Evolutionary conservation across 2,888 invertebrate species (phyloP), one percentile per base, ranked within the genome.

Genomic region (Drosophila anomalipes): DNA sequence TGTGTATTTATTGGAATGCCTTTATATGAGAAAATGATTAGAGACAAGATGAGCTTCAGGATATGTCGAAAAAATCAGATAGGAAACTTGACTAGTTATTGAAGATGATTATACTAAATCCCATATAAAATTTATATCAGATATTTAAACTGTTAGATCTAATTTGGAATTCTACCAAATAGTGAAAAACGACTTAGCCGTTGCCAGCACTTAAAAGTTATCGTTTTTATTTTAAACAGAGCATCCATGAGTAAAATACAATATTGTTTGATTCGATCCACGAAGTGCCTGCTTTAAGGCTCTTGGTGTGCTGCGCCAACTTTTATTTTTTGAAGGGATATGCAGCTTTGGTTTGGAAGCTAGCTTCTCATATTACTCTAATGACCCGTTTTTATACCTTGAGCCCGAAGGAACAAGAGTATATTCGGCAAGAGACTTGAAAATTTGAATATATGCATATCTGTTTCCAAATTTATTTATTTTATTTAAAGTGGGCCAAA

Each of bases 281-380:
- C 54, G 65, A n/a, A 37, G 53, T 37, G 58, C 19, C 47, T 49
- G 52, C 37, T 30, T 49, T 47, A 54, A 12, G 44, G 54, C 56
- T 51, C 78, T 67, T 72, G 77, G 63, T 81, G 61, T 66, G 53
- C 57, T 71, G 71, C 71, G 66, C 77, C 66, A 79, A 82, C 78
- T 82, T 74, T 61, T 74, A 82, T 82, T 75, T 71, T 28, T 37
- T 35, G 60, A 28, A 54, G 62, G 32, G 28, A 47, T 19, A 14
- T 28, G 26, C 16, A 30, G 52, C 30, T 35, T 64, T 60, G 60
- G 59, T 30, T 60, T 49, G 32, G 54, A 51, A 54, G 64, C 63
- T 70, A 63, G 37, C 66, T 57, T 84, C 80, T 89, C 84, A 83
- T 76, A 87, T 86, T 87, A 87, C 86, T 91, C 86, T 91, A 91